Conservation (phyloP, 2,888 invertebrate genomes). For the Aleiodes alternator region DNA sequence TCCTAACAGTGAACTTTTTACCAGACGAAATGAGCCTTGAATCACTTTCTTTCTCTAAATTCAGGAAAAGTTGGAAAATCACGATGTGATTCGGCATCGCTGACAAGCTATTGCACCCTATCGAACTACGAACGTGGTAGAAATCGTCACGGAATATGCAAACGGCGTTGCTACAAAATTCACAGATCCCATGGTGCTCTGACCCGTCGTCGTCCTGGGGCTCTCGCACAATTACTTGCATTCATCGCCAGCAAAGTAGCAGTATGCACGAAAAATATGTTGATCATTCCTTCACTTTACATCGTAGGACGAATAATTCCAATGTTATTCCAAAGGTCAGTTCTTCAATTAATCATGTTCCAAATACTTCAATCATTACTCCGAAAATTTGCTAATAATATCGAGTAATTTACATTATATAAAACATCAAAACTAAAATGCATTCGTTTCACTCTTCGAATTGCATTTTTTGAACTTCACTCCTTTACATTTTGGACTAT, state of each 20-base stretch:
- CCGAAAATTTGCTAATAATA: no score
- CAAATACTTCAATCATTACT: background rate
- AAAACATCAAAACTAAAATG: no score
- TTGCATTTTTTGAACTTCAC: no score
- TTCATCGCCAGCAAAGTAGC: conserved; percentile 63
- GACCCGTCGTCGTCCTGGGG: conserved; percentile 62
- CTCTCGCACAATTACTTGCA: conserved; percentile 64
- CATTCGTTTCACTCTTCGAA: no score
- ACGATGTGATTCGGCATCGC: conserved; percentile 48
- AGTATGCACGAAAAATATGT: conserved; percentile 61
- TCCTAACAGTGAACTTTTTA: no score
- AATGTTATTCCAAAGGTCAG: conserved; percentile 62
- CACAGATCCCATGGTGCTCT: conserved; percentile 53
- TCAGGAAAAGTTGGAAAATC: conserved; percentile 48
- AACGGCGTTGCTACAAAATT: conserved; percentile 62
- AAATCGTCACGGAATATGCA: conserved; percentile 60
- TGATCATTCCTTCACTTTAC: conserved; percentile 64
- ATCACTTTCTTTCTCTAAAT: background rate
- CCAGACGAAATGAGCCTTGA: no score
- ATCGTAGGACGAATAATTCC: conserved; percentile 62
- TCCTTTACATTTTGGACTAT: no score
- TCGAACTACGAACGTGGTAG: conserved; percentile 52
- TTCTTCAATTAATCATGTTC: background rate
- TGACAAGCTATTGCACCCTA: conserved; percentile 59
- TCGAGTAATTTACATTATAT: no score